A percentile compares a stretch with the other conserved stretches of the same genome.
phyloP scores from a whole-genome alignment of 2,888 invertebrate species.

The Pristionchus exspectatus region DNA sequence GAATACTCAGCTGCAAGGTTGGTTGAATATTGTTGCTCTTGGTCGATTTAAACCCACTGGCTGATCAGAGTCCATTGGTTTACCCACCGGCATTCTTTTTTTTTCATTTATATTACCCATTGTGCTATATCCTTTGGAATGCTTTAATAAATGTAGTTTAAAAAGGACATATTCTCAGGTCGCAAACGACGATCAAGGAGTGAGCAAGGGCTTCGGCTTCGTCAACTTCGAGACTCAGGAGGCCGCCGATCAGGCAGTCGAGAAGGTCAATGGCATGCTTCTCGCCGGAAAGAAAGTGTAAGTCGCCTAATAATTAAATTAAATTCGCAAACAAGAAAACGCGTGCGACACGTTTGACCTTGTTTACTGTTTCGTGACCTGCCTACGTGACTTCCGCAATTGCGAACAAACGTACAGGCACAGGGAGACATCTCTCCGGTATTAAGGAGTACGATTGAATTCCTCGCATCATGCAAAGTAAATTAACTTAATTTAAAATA shows the following conservation, averaged over 20 bases:
- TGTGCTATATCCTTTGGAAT: neutral
- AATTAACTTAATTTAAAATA: neutral
- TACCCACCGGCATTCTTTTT: too few relatives aligned
- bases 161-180: constrained; percentile 63
- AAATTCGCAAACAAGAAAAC: too few relatives aligned
- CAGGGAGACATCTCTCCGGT: too few relatives aligned
- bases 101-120: too few relatives aligned
- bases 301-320: constrained; percentile 60
- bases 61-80: too few relatives aligned
- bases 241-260: constrained; percentile 88
- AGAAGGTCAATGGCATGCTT: constrained; percentile 99
- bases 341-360: too few relatives aligned
- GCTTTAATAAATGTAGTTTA: neutral
- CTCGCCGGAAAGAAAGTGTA: constrained; percentile 95
- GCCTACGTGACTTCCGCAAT: too few relatives aligned
- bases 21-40: neutral
- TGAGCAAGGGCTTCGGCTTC: constrained; percentile 81
- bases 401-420: too few relatives aligned
- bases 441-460: too few relatives aligned
- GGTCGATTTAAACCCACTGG: too few relatives aligned
- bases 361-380: too few relatives aligned
- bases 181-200: constrained; percentile 81
- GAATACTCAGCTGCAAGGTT: constrained; percentile 97
- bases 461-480: too few relatives aligned
- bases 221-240: constrained; percentile 78